These are phyloP conservation scores for Temnothorax longispinosus DNA, from an alignment of 1,140 invertebrate species.

Conservation along the genomic window DNA sequence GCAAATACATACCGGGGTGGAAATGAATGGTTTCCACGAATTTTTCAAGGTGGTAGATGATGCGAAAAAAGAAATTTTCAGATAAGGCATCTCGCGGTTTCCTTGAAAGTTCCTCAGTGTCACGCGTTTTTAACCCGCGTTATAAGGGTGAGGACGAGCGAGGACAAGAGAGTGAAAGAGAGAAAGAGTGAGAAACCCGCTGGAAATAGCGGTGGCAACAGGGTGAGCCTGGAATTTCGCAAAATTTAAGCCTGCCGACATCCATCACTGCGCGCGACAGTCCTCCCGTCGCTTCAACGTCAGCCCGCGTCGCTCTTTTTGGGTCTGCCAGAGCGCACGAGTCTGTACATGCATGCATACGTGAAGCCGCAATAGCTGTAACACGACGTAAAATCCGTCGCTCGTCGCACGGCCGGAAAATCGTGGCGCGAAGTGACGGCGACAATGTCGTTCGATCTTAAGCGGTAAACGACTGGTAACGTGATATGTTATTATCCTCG, in stretches of 20 bases:
- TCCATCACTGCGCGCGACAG: slow-evolving; percentile 73
- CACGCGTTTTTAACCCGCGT: neutral
- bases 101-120: slow-evolving; percentile 6
- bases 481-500: neutral
- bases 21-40: neutral
- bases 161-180: neutral
- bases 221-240: slow-evolving; percentile 68
- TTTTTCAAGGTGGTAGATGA: neutral
- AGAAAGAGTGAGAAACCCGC: neutral
- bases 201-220: slow-evolving; percentile 45
- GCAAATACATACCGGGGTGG: slow-evolving; percentile 51
- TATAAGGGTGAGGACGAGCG: neutral
- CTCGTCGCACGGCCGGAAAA: slow-evolving; percentile 38
- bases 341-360: slow-evolving; percentile 45
- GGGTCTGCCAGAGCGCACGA: slow-evolving; percentile 36
- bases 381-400: slow-evolving; percentile 55
- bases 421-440: slow-evolving; percentile 2
- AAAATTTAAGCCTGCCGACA: slow-evolving; percentile 75
- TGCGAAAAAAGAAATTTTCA: slow-evolving; percentile 22
- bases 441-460: slow-evolving; percentile 39
- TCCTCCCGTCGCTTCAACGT: slow-evolving; percentile 50
- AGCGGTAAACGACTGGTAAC: neutral
- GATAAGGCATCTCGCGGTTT: neutral
- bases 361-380: slow-evolving; percentile 52
- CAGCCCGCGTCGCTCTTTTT: slow-evolving; percentile 59